A percentile compares a stretch with the other conserved stretches of the same genome.
Conservation (phyloP, 1,140 invertebrate genomes). For the Sminthurinus signatus region DNA sequence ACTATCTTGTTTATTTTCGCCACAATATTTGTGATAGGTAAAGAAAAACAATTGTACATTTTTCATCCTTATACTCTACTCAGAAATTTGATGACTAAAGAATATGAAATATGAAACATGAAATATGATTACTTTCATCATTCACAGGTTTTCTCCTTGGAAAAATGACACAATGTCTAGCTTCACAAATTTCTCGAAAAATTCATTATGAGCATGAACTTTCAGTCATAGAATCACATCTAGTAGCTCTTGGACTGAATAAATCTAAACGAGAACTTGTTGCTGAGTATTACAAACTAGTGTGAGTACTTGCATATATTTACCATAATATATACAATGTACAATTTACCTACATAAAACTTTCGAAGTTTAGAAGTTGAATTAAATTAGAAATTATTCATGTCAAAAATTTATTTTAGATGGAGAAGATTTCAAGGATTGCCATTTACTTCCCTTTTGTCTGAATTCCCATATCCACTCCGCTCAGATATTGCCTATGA, state of each 20-base stretch:
- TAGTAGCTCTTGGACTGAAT: not conserved
- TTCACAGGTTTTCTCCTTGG: constrained; percentile 37
- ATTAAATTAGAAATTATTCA: no score
- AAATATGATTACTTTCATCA: no score
- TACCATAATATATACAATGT: no score
- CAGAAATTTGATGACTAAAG: no score
- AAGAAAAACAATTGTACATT: no score
- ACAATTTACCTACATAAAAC: no score
- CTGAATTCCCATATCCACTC: constrained; percentile 32
- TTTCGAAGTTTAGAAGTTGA: no score
- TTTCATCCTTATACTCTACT: no score
- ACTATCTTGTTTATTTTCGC: constrained; percentile 28
- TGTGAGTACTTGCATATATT: no score
- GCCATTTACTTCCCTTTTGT: constrained; percentile 18
- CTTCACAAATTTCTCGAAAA: constrained; percentile 36
- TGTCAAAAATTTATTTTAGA: not conserved
- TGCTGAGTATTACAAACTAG: constrained; percentile 17
- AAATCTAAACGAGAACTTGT: constrained; percentile 4
- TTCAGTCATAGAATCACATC: constrained; percentile 24
- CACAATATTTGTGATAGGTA: constrained; percentile 30
- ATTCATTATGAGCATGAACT: constrained; percentile 36
- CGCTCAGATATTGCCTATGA: constrained; percentile 31
- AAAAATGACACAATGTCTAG: constrained; percentile 37
- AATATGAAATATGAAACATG: no score
- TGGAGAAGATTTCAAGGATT: constrained; percentile 19